Base-by-base conservation (phyloP, 2,113 vertebrate genomes). In the Corynorhinus townsendii region DNA sequence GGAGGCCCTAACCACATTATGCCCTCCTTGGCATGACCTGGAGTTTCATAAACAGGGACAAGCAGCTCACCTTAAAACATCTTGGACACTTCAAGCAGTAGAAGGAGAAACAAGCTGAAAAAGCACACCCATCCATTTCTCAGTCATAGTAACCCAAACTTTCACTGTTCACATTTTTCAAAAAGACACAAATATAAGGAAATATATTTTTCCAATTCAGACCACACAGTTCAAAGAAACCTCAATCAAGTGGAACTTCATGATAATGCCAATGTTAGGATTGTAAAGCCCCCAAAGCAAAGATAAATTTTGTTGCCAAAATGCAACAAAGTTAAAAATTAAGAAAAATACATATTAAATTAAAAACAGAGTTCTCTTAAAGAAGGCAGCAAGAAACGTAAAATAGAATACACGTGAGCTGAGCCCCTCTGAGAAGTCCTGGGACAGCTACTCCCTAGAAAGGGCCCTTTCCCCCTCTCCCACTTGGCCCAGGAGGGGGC, bases 291-390 rank as follows among this genome's bases (percentile, higher is more conserved):
- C 95, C 88, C 91, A 81, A 89, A 95, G 73, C 95, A 93, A 96
- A 97, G 92, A 90, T 92, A 90, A 95, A 86, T 90, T 85, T 79
- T 93, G 96, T 96, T 97, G 97, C 97, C 96, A 97, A 97, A 97
- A 97, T 96, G 97, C 97, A 97, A 97, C 97, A 89, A 95, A 95
- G 89, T 94, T 96, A 93, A 96, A 97, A 92, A 88, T 90, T 81
- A 90, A 89, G 88, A 81, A 87, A 82, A 96, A 91, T 35, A 92
- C 82, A 93, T 95, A 97, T 96, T 96, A 97, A 97, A 97, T 97
- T 96, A 97, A 97, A 96, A 90, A 85, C 47, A 79, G 28, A 64
- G 49, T 89, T 90, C 75, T 64, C 73, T 89, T 72, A 68, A 68
- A 95, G 49, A 94, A 93, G 82, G 92, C 85, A 84, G 92, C 72